A percentile compares a stretch with the other conserved stretches of the same genome.
phyloP scores from a whole-genome alignment of 2,113 vertebrate species.

The Danio rerio region DNA sequence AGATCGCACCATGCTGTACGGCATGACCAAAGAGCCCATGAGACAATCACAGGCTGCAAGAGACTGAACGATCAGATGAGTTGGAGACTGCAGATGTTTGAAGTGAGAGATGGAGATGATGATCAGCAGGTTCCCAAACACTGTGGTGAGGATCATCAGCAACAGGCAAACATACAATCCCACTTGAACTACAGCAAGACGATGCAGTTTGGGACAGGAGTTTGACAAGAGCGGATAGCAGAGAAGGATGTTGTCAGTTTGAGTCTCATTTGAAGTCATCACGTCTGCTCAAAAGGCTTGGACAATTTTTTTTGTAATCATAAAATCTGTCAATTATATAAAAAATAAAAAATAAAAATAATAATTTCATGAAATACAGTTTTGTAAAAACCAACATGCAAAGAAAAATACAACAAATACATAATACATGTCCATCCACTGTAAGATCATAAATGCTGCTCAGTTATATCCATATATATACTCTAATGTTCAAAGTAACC shows the following conservation, averaged over 20 bases:
- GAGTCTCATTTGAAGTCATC: too few relatives aligned
- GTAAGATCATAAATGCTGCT: background rate
- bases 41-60: constrained; percentile 58
- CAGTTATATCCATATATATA: background rate
- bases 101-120: too few relatives aligned
- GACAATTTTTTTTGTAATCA: too few relatives aligned
- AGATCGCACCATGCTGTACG: constrained; percentile 67
- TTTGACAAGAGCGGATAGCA: too few relatives aligned
- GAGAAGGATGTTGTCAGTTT: too few relatives aligned
- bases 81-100: background rate
- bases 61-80: constrained; percentile 58
- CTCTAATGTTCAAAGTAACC: too few relatives aligned
- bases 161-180: too few relatives aligned
- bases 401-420: background rate
- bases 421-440: background rate
- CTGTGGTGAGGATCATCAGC: too few relatives aligned
- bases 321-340: background rate
- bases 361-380: background rate
- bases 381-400: background rate
- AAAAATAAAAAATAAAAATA: background rate
- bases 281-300: too few relatives aligned
- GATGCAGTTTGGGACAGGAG: too few relatives aligned
- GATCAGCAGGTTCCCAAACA: too few relatives aligned
- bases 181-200: too few relatives aligned
- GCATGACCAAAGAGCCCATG: constrained; percentile 76